phyloP scores from a whole-genome alignment of 1,140 invertebrate genomes.

The Orchestia grillus region DNA sequence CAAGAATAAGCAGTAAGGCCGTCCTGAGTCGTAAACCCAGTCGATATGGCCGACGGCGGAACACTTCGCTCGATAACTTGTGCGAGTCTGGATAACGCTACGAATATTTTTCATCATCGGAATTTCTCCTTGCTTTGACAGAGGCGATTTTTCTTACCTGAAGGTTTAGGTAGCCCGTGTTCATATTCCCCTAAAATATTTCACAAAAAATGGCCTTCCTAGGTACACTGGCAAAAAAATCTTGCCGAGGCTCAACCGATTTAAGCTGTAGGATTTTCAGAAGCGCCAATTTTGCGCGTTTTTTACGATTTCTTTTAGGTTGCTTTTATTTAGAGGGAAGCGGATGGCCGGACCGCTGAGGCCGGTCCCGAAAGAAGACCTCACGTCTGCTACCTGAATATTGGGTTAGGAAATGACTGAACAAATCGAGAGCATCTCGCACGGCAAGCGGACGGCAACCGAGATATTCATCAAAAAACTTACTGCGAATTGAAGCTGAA shows the following conservation, averaged over 20 bases:
- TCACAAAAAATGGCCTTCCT: not conserved
- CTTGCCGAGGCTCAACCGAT: not conserved
- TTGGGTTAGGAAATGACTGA: not conserved
- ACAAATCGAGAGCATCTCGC: not conserved
- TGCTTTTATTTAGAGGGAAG: conserved; percentile 27
- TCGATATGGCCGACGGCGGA: not conserved
- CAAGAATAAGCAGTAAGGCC: not conserved
- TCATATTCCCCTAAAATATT: conserved; percentile 10
- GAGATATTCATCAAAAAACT: not conserved
- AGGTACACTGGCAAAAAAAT: not conserved
- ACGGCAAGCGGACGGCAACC: not conserved
- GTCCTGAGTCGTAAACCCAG: not conserved
- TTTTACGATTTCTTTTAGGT: conserved; percentile 11
- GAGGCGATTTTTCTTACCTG: conserved; percentile 10
- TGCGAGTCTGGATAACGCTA: not conserved
- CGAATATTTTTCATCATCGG: conserved; percentile 30
- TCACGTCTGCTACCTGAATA: not conserved
- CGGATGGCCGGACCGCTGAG: conserved; percentile 2
- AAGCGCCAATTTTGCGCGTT: not conserved
- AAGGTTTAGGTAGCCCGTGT: not conserved
- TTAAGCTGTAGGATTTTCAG: conserved; percentile 18
- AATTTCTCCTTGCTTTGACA: conserved; percentile 28
- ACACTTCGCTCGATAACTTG: not conserved
- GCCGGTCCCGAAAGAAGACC: not conserved
- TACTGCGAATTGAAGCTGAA: not conserved